Percentiles rank a stretch among this genome's conserved stretches.
Conservation (phyloP, 2,888 invertebrate genomes). For the Drosophila kuntzei region DNA sequence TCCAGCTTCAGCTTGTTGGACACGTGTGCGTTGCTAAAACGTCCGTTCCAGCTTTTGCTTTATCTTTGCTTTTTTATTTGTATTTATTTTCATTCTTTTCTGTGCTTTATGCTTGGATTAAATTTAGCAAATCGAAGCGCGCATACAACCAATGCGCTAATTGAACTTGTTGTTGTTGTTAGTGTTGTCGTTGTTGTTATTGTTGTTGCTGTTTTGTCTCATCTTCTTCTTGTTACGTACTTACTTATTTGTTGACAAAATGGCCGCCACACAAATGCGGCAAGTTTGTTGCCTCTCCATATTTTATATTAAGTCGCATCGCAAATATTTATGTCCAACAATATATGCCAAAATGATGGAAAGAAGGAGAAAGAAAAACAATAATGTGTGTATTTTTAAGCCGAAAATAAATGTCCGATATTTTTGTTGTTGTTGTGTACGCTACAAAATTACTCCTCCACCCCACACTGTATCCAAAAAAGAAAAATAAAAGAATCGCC, state of each 20-base stretch:
- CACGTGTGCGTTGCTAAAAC: slow-evolving; percentile 81
- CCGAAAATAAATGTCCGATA: slow-evolving; percentile 41
- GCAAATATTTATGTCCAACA: slow-evolving; percentile 62
- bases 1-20: slow-evolving; percentile 30
- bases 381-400: slow-evolving; percentile 54
- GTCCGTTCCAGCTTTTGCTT: slow-evolving; percentile 60
- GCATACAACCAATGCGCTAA: slow-evolving; percentile 65
- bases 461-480: neutral
- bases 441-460: slow-evolving; percentile 1
- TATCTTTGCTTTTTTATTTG: slow-evolving; percentile 33
- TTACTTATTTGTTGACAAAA: slow-evolving; percentile 54
- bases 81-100: slow-evolving; percentile 10
- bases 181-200: slow-evolving; percentile 12
- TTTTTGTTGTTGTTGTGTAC: slow-evolving; percentile 6
- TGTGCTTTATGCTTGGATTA: slow-evolving; percentile 80
- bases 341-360: slow-evolving; percentile 20
- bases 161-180: slow-evolving; percentile 62
- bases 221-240: neutral
- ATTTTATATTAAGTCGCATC: slow-evolving; percentile 59
- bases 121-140: slow-evolving; percentile 79
- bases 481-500: slow-evolving; percentile 25
- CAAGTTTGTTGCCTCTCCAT: slow-evolving; percentile 58
- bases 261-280: slow-evolving; percentile 37
- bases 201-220: slow-evolving; percentile 19
- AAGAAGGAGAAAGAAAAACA: slow-evolving; percentile 13